Conservation (phyloP, 2,797 vertebrate genomes). For the Protonibea diacanthus region DNA sequence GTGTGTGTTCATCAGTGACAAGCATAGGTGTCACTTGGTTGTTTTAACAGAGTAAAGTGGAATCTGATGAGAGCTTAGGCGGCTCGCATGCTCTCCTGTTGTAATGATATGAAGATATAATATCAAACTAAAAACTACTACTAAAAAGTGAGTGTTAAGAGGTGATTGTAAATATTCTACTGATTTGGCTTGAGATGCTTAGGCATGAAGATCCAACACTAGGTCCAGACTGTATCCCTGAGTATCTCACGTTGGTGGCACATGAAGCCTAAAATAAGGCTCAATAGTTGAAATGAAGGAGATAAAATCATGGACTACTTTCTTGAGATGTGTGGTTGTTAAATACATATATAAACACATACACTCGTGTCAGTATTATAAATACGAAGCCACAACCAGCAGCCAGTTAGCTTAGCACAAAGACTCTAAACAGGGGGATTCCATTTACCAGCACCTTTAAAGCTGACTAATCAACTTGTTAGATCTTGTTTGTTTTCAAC, state of each 20-base stretch:
- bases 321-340: no score
- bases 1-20: constrained; percentile 20
- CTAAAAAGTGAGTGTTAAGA: not conserved
- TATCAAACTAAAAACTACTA: no score
- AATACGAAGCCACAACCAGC: not conserved
- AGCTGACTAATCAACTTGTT: not conserved
- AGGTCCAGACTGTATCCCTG: not conserved
- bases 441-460: not conserved
- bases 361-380: no score
- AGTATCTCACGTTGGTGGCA: not conserved
- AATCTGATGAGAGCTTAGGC: constrained; percentile 36
- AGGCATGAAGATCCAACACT: not conserved
- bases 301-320: no score
- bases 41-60: constrained; percentile 28
- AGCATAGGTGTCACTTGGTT: not conserved
- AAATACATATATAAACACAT: no score
- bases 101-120: not conserved
- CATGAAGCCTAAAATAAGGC: not conserved
- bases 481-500: no score
- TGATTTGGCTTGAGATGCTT: not conserved
- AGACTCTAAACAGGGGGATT: not conserved
- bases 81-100: not conserved
- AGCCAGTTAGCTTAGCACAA: not conserved
- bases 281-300: no score
- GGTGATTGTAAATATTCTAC: not conserved